Evolutionary conservation across 2,113 vertebrate species (phyloP), one percentile per base, ranked within the genome.

Genomic region (Podarcis cretensis): DNA sequence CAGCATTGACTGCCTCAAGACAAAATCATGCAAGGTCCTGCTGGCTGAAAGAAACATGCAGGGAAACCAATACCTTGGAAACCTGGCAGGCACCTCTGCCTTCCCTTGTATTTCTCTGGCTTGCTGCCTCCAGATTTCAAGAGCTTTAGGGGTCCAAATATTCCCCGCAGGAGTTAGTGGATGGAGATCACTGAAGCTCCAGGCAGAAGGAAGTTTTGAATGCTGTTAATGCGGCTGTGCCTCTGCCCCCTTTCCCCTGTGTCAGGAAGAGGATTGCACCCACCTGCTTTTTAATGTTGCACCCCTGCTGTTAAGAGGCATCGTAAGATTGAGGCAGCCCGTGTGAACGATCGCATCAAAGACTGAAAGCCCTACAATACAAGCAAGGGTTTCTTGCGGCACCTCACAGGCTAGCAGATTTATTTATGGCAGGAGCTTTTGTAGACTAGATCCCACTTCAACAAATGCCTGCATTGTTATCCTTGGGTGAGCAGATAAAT

Each of bases 1-100:
- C 96, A 96, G 95, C 92, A 90, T 92, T 94, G 92, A 92, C 95
- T 94, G 92, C 94, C 80, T 69, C 0, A 27, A 93, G 95, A 94
- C 91, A 94, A 93, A 57, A 95, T 87, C 95, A 91, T 21, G 75
- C 91, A 85, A 89, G 89, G 48, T 90, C 25, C 81, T 94, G 92
- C 91, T 85, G 25, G 0, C 88, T 79, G 93, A 79, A 1, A 57
- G 84, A 83, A 91, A 74, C 90, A 80, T 2, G 74, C 5, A 78
- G 59, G 87, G 69, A 35, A 66, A 82, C 83, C 12, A 77, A 74
- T 86, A 84, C 88, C 79, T 91, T 93, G 87, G 93, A 96, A 94
- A 95, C 92, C 27, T 91, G 83, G 93, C 91, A 92, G 74, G 40
- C 81, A 9, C 6, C 48, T 90, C 82, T 40, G 12, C 54, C 85